Percentiles rank a stretch among this genome's conserved stretches.
Conservation (phyloP, 92 coral and sea anemone genomes). For the Epizoanthus scotinus region DNA sequence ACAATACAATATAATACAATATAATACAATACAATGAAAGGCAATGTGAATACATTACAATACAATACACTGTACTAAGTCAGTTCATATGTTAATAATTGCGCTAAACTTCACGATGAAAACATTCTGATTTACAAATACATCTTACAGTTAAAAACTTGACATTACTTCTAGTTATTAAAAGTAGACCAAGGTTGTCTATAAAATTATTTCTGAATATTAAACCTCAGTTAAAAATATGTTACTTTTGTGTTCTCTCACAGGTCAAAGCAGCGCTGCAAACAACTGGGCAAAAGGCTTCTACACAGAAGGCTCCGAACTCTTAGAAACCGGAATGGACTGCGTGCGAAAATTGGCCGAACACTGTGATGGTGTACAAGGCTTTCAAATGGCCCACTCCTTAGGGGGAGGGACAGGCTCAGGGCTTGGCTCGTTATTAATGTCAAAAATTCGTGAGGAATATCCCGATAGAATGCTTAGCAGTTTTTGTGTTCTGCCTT, state of each 20-base stretch:
- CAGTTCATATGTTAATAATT: no score
- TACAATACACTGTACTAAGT: no score
- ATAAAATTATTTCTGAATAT: not conserved
- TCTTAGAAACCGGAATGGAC: slow-evolving; percentile 85
- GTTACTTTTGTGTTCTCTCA: not conserved
- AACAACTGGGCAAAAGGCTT: slow-evolving; percentile 96
- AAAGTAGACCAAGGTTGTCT: not conserved
- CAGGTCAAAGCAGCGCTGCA: slow-evolving; percentile 90
- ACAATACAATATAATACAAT: not conserved
- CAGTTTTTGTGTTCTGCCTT: slow-evolving; percentile 86
- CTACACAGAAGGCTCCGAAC: slow-evolving; percentile 91
- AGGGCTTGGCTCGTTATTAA: slow-evolving; percentile 78
- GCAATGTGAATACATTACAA: no score
- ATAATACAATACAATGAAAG: not conserved
- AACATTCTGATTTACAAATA: no score
- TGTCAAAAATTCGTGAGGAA: slow-evolving; percentile 90
- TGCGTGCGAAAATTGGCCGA: slow-evolving; percentile 85
- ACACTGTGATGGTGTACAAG: slow-evolving; percentile 87
- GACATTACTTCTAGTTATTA: not conserved
- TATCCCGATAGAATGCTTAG: slow-evolving; percentile 86
- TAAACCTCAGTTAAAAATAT: not conserved
- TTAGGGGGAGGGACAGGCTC: slow-evolving; percentile 94
- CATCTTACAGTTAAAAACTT: no score
- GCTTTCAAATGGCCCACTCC: slow-evolving; percentile 89
- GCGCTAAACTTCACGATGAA: no score